A percentile compares a stretch with the other conserved stretches of the same genome.
Evolutionary conservation across 2,113 vertebrate species (phyloP).

Genomic region (Nicator chloris): DNA sequence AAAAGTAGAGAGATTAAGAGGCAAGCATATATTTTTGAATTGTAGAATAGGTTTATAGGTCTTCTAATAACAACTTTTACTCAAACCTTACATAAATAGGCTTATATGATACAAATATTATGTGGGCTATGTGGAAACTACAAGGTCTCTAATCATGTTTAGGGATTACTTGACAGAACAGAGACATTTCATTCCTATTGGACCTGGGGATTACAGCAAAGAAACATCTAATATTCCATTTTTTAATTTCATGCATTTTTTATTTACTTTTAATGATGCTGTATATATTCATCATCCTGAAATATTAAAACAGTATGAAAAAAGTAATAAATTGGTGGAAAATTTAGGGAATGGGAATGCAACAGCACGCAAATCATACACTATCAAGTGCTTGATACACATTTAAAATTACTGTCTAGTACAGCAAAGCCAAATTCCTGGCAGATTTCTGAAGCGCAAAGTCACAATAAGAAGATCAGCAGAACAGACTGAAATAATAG

Average conservation of each 20-base stretch:
- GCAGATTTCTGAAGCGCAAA: slow-evolving; percentile 85
- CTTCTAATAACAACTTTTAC: slow-evolving; percentile 81
- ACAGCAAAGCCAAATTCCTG: slow-evolving; percentile 81
- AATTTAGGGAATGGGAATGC: slow-evolving; percentile 83
- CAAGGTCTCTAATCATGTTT: slow-evolving; percentile 86
- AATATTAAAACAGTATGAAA: slow-evolving; percentile 88
- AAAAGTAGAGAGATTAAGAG: slow-evolving; percentile 73
- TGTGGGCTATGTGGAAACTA: slow-evolving; percentile 74
- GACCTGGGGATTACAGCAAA: slow-evolving; percentile 78
- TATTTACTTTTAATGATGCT: slow-evolving; percentile 88
- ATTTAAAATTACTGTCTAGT: slow-evolving; percentile 82
- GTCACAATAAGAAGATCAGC: slow-evolving; percentile 93
- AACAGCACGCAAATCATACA: slow-evolving; percentile 87
- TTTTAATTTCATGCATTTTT: slow-evolving; percentile 88
- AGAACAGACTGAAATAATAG: slow-evolving; percentile 97
- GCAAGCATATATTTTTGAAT: slow-evolving; percentile 72
- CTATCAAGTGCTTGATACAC: slow-evolving; percentile 89
- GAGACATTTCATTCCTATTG: slow-evolving; percentile 80
- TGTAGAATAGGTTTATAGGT: slow-evolving; percentile 79
- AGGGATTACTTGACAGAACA: slow-evolving; percentile 84
- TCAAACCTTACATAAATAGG: slow-evolving; percentile 83
- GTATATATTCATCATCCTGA: slow-evolving; percentile 88
- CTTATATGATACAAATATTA: slow-evolving; percentile 83
- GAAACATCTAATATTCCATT: slow-evolving; percentile 86
- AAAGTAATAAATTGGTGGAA: slow-evolving; percentile 87